A percentile compares a stretch with the other conserved stretches of the same genome.
phyloP scores from a whole-genome alignment of 2,888 invertebrate species.

The Tineola bisselliella region DNA sequence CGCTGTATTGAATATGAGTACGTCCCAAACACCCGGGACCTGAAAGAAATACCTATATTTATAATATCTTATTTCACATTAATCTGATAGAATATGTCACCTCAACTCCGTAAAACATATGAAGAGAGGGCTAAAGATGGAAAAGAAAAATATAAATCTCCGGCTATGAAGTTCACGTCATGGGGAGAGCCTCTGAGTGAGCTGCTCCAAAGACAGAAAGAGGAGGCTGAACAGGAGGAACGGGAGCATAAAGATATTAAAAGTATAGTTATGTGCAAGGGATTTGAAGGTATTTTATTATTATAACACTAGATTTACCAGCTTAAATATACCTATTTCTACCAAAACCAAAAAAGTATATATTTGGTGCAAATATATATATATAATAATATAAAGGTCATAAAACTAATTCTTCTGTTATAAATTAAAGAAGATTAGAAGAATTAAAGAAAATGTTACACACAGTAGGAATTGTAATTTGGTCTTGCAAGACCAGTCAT shows the following conservation, averaged over 20 bases:
- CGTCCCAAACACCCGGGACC: no score
- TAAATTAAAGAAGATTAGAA: no score
- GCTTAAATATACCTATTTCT: no score
- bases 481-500: no score
- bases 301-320: neutral
- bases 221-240: constrained; percentile 29
- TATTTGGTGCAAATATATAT: no score
- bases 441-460: no score
- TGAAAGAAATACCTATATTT: no score
- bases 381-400: no score
- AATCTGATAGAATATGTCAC: constrained; percentile 26
- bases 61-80: no score
- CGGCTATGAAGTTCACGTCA: constrained; percentile 35
- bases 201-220: constrained; percentile 31
- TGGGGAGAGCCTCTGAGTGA: constrained; percentile 33
- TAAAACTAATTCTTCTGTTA: no score
- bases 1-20: no score
- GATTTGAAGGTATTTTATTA: neutral
- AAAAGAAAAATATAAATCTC: constrained; percentile 27
- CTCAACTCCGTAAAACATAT: constrained; percentile 29
- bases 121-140: constrained; percentile 35
- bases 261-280: constrained; percentile 33
- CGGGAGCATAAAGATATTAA: constrained; percentile 36
- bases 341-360: neutral
- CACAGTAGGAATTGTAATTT: no score